These are phyloP conservation scores for Drymonia ruficornis DNA, from an alignment of 2,888 invertebrate genomes.

Conservation along the genomic window DNA sequence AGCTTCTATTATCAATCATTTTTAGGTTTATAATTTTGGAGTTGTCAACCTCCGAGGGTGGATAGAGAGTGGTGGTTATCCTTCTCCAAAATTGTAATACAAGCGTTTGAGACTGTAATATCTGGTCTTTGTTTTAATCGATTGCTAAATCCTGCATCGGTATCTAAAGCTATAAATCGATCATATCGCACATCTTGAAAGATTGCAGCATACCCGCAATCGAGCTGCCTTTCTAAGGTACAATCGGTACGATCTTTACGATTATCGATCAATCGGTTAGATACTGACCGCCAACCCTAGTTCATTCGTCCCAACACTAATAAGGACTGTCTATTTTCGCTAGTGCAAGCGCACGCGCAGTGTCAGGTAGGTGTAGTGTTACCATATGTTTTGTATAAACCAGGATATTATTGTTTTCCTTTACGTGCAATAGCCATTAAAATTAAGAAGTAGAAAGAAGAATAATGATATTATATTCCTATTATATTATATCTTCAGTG, in stretches of 20 bases:
- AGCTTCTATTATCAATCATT: too few relatives aligned
- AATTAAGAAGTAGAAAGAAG: too few relatives aligned
- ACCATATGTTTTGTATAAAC: neutral
- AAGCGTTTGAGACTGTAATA: too few relatives aligned
- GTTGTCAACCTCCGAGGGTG: too few relatives aligned
- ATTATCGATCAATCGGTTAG: conserved; percentile 6
- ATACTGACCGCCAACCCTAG: neutral
- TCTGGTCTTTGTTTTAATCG: too few relatives aligned
- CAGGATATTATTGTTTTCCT: neutral
- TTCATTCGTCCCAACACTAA: conserved; percentile 12
- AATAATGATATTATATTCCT: too few relatives aligned
- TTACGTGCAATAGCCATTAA: too few relatives aligned
- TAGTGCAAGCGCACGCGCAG: conserved; percentile 14
- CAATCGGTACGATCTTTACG: neutral
- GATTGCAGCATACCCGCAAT: neutral
- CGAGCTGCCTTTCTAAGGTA: conserved; percentile 12
- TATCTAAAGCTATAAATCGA: conserved; percentile 8
- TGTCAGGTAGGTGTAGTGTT: neutral
- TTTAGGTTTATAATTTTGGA: too few relatives aligned
- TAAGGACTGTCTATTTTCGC: conserved; percentile 31
- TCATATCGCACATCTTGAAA: conserved; percentile 10
- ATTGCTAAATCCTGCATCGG: neutral
- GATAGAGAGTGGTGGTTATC: too few relatives aligned
- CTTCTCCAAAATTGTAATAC: too few relatives aligned
- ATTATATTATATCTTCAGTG: too few relatives aligned